Evolutionary conservation across 64 coral and sea anemone genomes (phyloP).

Genomic region (Platygyra sinensis): DNA sequence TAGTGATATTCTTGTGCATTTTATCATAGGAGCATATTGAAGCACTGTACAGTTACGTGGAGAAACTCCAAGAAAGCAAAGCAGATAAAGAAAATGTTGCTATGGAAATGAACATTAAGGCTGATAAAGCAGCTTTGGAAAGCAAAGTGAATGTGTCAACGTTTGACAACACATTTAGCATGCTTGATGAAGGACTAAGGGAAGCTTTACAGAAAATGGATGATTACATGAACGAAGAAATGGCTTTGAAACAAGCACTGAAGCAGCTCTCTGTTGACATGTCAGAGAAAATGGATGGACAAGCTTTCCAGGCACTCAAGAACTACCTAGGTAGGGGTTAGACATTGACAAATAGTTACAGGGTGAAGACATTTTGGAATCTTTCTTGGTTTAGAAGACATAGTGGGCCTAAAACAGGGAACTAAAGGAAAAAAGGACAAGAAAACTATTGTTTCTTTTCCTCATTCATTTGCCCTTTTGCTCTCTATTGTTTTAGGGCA

Average conservation of each 20-base stretch:
- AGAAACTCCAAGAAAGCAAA: slow-evolving; percentile 86
- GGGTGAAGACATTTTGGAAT: background rate
- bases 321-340: slow-evolving; percentile 73
- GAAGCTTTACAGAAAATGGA: slow-evolving; percentile 98
- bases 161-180: slow-evolving; percentile 91
- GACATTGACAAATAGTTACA: background rate
- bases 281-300: slow-evolving; percentile 90
- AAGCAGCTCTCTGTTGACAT: slow-evolving; percentile 84
- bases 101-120: slow-evolving; percentile 92
- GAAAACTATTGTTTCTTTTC: no score
- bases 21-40: slow-evolving; percentile 74
- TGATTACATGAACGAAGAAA: slow-evolving; percentile 98
- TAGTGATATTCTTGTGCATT: background rate
- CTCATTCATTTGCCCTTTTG: no score
- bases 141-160: slow-evolving; percentile 85
- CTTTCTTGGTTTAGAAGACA: no score
- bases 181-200: slow-evolving; percentile 81
- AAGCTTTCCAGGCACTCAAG: slow-evolving; percentile 79
- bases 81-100: slow-evolving; percentile 98
- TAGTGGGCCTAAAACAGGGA: no score
- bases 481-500: no score
- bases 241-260: slow-evolving; percentile 89
- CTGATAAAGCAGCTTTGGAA: slow-evolving; percentile 87
- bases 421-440: no score
- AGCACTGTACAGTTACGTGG: slow-evolving; percentile 74